Evolutionary conservation across 2,888 invertebrate genomes (phyloP).

Genomic region (Gymnocheta viridis): DNA sequence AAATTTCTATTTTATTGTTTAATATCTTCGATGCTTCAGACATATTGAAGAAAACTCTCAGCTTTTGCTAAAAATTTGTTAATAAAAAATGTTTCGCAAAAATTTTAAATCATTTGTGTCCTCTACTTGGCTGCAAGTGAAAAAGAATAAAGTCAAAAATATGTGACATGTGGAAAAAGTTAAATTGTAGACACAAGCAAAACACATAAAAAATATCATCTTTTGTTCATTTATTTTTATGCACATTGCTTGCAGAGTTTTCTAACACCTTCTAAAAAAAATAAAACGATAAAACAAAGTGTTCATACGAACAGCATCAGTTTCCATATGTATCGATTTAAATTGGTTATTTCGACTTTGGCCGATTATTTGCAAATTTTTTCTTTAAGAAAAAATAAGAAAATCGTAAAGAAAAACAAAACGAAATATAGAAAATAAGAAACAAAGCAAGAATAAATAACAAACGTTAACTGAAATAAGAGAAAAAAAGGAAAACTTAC

Average conservation of each 20-base stretch:
- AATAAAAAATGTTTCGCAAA: too few relatives aligned
- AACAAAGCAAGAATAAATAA: background rate
- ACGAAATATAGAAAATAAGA: background rate
- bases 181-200: constrained; percentile 3
- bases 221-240: background rate
- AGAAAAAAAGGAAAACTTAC: background rate
- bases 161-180: background rate
- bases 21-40: too few relatives aligned
- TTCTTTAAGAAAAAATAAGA: background rate
- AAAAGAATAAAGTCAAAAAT: background rate
- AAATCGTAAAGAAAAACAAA: background rate
- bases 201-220: background rate
- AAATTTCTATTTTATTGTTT: too few relatives aligned
- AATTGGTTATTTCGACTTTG: constrained; percentile 14
- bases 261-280: background rate
- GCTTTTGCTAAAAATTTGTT: too few relatives aligned
- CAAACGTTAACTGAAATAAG: background rate
- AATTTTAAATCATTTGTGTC: too few relatives aligned
- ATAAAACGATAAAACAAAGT: background rate
- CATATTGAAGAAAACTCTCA: too few relatives aligned
- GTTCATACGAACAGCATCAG: background rate
- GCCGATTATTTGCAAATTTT: background rate
- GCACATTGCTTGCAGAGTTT: background rate
- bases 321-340: constrained; percentile 23
- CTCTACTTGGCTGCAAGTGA: background rate